Base-by-base conservation (phyloP, 2,888 invertebrate genomes). In the Aphrophora alni region DNA sequence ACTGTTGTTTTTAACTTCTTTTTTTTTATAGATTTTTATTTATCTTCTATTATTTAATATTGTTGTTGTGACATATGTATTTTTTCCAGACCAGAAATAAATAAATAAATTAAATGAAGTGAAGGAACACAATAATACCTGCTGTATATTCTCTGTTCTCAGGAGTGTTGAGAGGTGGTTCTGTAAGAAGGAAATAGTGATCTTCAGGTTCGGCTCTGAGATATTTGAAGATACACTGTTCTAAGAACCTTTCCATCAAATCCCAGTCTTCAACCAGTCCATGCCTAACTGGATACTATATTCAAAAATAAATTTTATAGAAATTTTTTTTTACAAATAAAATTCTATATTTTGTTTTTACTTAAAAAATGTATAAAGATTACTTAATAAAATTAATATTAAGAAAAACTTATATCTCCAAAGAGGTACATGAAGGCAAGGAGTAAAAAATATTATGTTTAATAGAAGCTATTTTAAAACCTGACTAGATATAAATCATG, bases 221-320 rank as follows among this genome's bases (percentile, higher is more conserved):
- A 89, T 99, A 99, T 89, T 99, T 99, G 88, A 99, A 99, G 87
- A 99, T 98, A 87, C 98, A 98, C 89, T 99, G 99, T 89, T 99
- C 99, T 88, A 98, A 92, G 88, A 98, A 99, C 77, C 98, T 92
- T 89, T 99, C 99, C 99, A 99, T 99, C 82, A 99, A 90, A 89
- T 99, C 99, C 99, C 99, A 99, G 88, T 99, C 99, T 89, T 99
- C 99, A 1, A 99, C 98, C 81, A 99, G 92, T 76, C 99, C 99
- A 91, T 99, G 99, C 82, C 99, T 93, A 51, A 99, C 99, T 12
- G 99, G 99, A 90, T 99, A 99, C 95, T 97, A 85, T 72, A 89
- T 87, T 80, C 82, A 69, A 38, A 44, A 25, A 73, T 28, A 21
- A 59, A 71, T 44, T 28, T n/a, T n/a, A n/a, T n/a, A n/a, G n/a